Evolutionary conservation across 1,140 invertebrate genomes (phyloP), one percentile per base, ranked within the genome.

Genomic region (Magallana gigas): DNA sequence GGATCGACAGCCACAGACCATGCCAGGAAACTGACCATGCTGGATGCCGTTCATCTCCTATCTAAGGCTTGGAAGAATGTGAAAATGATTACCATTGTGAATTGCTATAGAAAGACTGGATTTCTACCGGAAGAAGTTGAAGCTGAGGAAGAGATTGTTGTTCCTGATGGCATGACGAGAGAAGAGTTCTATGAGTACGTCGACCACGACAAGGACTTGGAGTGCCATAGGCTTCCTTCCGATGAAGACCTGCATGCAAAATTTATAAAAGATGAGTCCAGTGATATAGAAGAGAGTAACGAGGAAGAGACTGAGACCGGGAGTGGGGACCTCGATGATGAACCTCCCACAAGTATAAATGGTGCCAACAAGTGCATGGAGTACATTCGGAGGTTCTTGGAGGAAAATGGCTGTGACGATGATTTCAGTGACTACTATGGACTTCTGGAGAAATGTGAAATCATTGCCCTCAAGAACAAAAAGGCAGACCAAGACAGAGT

Each of bases 21-120:
- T 6, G 85, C 85, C 1, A 60, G 57, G 14, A 82, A 76, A 57
- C 36, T 87, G 3, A 87, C 64, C n/a, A 58, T 85, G 6, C 48
- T 88, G 2, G 83, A 85, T 57, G 88, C 85, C n/a, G 18, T 87
- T 7, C 86, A 87, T 59, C 58, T 85, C 16, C 48, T 89, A 2
- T 71, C 14, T n/a, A 85, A 87, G n/a, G 83, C 88, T 1, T 89
- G 88, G 84, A 83, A 57, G 9, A 11, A 11, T 7, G 83, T 87
- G 12, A 85, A 11, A 3, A 11, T 12, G 14, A 36, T 36, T 8
- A 87, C 85, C 0, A 87, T 89, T 2, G 56, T 23, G 6, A 89
- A 89, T 56, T 84, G 87, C 56, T 89, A 56, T 18, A 48, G 57
- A 14, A 85, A 88, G 82, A 68, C 57, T 57, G 83, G 68, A 23